Base-by-base conservation (phyloP, 2,113 vertebrate species). In the Lucifuga dentata region DNA sequence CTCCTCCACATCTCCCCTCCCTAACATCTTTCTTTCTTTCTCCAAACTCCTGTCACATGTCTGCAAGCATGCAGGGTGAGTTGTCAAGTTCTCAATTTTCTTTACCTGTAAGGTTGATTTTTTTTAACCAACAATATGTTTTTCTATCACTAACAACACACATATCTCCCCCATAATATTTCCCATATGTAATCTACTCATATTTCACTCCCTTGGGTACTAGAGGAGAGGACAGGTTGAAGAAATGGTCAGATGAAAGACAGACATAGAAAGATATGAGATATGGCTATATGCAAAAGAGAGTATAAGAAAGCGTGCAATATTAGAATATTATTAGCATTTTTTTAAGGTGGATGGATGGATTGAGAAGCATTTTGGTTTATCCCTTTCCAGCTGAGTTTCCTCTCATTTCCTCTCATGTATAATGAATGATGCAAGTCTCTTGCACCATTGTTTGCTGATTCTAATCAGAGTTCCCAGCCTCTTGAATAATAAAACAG, bases 371-470 rank as follows among this genome's bases (percentile, higher is more conserved):
- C 7, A 10, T 61, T 83, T 60, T 48, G 58, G 59, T 80, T 45
- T 13, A 9, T 60, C 60, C 5, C 32, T 78, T 75, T 80, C 75
- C 61, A 59, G 65, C 69, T 85, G 45, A 5, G 50, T 69, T 88
- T 83, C 60, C 72, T 68, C 80, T 84, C 84, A 88, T 89, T 88
- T 83, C 60, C 74, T 68, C 80, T 84, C 84, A 88, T 89, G 79
- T 86, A 76, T 90, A 88, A 91, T 90, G 76, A 58, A 91, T 83
- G 74, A 70, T 52, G 60, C 7, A 40, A 72, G 79, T 79, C 78
- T 81, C 68, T 60, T 57, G 71, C 71, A 46, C 78, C 72, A 84
- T 85, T 85, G 85, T 84, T 81, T 84, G 73, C 45, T 23, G 77
- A 79, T 85, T 81, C 75, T 84, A 85, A 90, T 89, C 83, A 87